Base-by-base conservation (phyloP, 1,140 invertebrate species). In the Pseudobourletiella spinata region DNA sequence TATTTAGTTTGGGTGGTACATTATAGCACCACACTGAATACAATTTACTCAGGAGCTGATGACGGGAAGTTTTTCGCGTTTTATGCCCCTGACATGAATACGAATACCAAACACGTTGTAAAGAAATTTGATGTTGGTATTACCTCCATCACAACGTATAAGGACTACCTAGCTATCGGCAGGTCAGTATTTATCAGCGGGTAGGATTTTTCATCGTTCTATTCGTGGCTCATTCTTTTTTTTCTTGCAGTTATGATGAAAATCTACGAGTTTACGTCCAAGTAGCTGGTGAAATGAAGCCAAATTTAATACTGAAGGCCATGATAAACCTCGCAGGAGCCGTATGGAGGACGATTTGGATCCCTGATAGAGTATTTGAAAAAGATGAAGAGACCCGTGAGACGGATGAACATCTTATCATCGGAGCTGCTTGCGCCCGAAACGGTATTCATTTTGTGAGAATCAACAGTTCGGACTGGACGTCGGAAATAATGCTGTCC, bases 231-330 rank as follows among this genome's bases (percentile, higher is more conserved):
- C 26, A 28, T 43, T 48, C 32, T 32, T 54, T 2, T 2, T 59
- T 44, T 55, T 62, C 1, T 58, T 63, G 16, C 28, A 70, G 68
- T 39, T 70, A 70, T 58, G 68, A 70, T 30, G 65, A 70, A 15
- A 46, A 46, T 24, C 32, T 70, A 18, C 32, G 68, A 18, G 29
- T 70, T 26, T 67, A 56, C 28, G 18, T 32, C 2, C 26, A 57
- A n/a, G 59, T 57, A 22, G 15, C 55, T 14, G 29, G 48, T 32
- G 26, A 14, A n/a, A 35, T 15, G 8, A 57, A 61, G 24, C n/a
- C 35, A 4, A 8, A 1, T 20, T 14, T 60, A 15, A 18, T 20
- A 1, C 46, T 63, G 3, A 63, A 68, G 42, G 39, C 46, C n/a
- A 32, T 57, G 16, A 59, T 70, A 25, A 50, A 67, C 39, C 46